Percentiles rank a stretch among this genome's conserved stretches.
These are phyloP conservation scores for Papilio helenus DNA, from an alignment of 1,140 invertebrate species.

Conservation along the genomic window DNA sequence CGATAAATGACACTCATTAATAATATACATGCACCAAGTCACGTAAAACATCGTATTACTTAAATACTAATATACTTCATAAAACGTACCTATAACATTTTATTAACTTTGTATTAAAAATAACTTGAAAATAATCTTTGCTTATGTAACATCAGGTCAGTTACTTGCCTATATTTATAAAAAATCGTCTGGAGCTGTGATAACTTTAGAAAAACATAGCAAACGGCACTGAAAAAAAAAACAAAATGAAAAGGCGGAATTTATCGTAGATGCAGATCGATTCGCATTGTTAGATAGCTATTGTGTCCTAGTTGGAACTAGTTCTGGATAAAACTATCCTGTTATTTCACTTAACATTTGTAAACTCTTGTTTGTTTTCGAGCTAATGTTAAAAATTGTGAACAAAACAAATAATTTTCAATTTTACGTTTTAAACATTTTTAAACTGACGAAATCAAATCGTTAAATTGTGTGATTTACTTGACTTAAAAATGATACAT, in stretches of 20 bases:
- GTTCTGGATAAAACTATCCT: not conserved
- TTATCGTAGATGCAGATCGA: constrained; percentile 14
- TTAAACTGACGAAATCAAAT: too few species aligned
- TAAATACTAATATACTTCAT: too few species aligned
- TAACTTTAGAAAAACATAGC: not conserved
- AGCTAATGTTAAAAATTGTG: not conserved
- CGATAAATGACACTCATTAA: not conserved
- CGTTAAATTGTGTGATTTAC: too few species aligned
- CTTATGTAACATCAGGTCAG: not conserved
- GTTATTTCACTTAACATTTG: not conserved
- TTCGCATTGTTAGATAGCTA: not conserved
- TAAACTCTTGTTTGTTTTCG: not conserved
- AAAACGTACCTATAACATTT: too few species aligned
- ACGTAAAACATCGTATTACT: not conserved
- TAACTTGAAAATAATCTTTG: not conserved
- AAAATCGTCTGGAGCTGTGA: not conserved
- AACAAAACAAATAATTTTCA: not conserved
- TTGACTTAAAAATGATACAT: too few species aligned
- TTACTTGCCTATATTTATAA: not conserved
- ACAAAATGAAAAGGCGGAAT: constrained; percentile 8
- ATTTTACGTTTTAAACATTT: too few species aligned
- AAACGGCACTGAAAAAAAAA: not conserved
- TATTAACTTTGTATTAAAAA: not conserved
- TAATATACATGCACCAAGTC: not conserved
- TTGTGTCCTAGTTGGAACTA: not conserved